Evolutionary conservation across 2,888 invertebrate genomes (phyloP).

Genomic region (Platycheirus albimanus): DNA sequence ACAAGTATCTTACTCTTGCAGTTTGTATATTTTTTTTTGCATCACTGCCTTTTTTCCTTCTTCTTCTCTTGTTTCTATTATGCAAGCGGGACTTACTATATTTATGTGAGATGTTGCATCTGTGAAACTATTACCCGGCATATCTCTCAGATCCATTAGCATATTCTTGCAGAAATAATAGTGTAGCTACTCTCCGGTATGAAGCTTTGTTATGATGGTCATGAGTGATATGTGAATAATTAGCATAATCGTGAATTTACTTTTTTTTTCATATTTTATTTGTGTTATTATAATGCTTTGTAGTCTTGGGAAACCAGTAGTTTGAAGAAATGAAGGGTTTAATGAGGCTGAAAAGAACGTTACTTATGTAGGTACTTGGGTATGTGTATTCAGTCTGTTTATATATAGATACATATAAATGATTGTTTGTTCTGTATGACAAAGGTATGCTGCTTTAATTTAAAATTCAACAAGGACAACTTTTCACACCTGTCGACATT

Average conservation of each 20-base stretch:
- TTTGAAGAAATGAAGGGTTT: constrained; percentile 11
- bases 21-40: constrained; percentile 28
- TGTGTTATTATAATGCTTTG: neutral
- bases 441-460: neutral
- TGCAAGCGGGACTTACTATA: constrained; percentile 35
- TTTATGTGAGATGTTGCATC: constrained; percentile 43
- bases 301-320: constrained; percentile 23
- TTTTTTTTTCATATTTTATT: neutral
- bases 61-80: constrained; percentile 24
- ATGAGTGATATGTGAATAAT: constrained; percentile 63
- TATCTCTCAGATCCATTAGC: constrained; percentile 50
- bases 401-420: neutral
- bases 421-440: neutral
- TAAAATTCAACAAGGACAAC: neutral
- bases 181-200: neutral
- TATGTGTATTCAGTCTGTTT: neutral
- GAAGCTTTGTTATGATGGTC: constrained; percentile 58
- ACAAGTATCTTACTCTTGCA: constrained; percentile 4
- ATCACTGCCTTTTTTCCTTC: neutral
- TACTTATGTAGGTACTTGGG: neutral
- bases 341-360: constrained; percentile 25
- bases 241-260: constrained; percentile 59
- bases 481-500: neutral
- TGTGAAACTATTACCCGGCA: constrained; percentile 33
- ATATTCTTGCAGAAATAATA: constrained; percentile 60